phyloP scores from a whole-genome alignment of 1,140 invertebrate species.

The Maconellicoccus hirsutus region DNA sequence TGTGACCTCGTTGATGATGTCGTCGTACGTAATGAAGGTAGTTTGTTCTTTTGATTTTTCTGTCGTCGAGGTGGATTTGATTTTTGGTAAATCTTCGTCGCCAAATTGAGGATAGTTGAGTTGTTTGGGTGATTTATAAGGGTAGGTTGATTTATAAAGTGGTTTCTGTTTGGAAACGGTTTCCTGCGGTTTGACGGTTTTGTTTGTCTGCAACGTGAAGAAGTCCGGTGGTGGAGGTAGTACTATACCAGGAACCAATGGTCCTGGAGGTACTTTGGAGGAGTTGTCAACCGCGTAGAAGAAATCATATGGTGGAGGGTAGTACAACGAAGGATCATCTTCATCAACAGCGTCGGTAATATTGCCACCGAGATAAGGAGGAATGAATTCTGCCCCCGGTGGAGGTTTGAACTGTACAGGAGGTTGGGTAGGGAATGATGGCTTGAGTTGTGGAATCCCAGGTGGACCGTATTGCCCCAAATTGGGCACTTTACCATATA shows the following conservation, averaged over 20 bases:
- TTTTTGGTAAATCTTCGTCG: conserved; percentile 14
- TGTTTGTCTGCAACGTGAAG: conserved; percentile 41
- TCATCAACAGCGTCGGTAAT: conserved; percentile 64
- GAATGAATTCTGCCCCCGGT: conserved; percentile 54
- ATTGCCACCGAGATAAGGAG: conserved; percentile 53
- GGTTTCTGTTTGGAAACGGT: conserved; percentile 32
- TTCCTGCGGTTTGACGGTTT: neutral
- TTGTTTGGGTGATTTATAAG: neutral
- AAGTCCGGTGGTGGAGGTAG: conserved; percentile 76
- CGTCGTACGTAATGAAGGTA: conserved; percentile 8
- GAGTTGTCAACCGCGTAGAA: conserved; percentile 65
- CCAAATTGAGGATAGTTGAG: conserved; percentile 12
- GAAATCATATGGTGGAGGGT: conserved; percentile 79
- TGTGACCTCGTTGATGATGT: conserved; percentile 27
- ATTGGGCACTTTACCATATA: conserved; percentile 46
- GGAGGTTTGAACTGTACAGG: conserved; percentile 33
- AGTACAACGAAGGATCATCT: conserved; percentile 78
- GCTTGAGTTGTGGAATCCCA: conserved; percentile 37
- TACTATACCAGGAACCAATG: conserved; percentile 73
- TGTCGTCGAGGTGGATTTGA: neutral
- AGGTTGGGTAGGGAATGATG: conserved; percentile 34
- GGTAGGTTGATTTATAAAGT: neutral
- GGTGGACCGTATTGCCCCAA: conserved; percentile 41
- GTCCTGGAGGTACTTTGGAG: conserved; percentile 64
- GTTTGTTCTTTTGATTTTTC: neutral